A percentile compares a stretch with the other conserved stretches of the same genome.
Evolutionary conservation across 2,888 invertebrate species (phyloP).

Genomic region (Selenia dentaria): DNA sequence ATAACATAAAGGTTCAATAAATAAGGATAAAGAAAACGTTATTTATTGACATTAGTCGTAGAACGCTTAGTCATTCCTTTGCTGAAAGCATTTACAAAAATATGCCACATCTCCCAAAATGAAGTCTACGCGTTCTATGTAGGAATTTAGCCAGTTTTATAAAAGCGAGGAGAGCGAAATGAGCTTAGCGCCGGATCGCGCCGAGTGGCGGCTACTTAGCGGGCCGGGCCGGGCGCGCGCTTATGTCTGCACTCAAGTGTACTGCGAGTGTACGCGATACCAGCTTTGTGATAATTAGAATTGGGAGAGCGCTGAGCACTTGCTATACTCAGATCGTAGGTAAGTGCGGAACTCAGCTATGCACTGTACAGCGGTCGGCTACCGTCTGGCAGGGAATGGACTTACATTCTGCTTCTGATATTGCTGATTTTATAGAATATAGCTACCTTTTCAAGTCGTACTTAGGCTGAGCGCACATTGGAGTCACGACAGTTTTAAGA

Average conservation of each 20-base stretch:
- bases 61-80: no score
- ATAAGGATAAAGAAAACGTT: no score
- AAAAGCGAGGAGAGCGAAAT: conserved; percentile 76
- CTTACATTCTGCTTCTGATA: no score
- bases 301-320: conserved; percentile 10
- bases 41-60: no score
- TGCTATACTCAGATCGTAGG: conserved; percentile 3
- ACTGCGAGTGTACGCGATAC: conserved; percentile 10
- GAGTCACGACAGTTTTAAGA: no score
- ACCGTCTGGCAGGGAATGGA: neutral
- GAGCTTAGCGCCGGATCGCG: conserved; percentile 73
- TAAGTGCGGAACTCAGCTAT: conserved; percentile 9
- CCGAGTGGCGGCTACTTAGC: conserved; percentile 70
- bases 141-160: conserved; percentile 79
- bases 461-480: no score
- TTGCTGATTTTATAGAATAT: no score
- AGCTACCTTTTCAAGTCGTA: no score
- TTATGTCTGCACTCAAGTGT: conserved; percentile 16
- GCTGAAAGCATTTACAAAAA: no score
- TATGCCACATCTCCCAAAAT: conserved; percentile 31
- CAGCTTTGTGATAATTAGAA: conserved; percentile 22
- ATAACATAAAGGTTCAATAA: no score
- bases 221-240: conserved; percentile 35
- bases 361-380: neutral
- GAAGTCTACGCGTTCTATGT: conserved; percentile 44